Evolutionary conservation across 1,140 invertebrate species (phyloP).

Genomic region (Neodiprion fabricii): DNA sequence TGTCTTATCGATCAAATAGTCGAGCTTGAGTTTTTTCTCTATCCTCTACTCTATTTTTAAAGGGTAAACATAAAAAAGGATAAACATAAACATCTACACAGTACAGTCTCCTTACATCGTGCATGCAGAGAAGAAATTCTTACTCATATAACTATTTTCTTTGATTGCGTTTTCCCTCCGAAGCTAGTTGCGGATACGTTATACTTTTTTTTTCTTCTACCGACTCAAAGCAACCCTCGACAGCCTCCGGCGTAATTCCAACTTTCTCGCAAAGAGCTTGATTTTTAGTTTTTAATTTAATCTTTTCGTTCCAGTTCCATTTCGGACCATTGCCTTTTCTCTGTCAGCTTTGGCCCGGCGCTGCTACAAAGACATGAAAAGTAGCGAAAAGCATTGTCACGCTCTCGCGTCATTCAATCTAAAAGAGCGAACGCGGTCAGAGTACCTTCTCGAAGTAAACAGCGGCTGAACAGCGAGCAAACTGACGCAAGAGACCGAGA

Average conservation of each 20-base stretch:
- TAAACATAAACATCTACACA: too few relatives aligned
- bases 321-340: neutral
- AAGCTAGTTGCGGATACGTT: neutral
- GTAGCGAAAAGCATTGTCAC: neutral
- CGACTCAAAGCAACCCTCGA: neutral
- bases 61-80: too few relatives aligned
- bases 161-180: neutral
- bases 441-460: neutral
- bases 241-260: too few relatives aligned
- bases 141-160: too few relatives aligned
- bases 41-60: too few relatives aligned
- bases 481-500: too few relatives aligned
- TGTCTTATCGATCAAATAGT: too few relatives aligned
- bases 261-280: too few relatives aligned
- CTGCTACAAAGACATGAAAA: neutral
- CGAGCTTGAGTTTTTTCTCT: too few relatives aligned
- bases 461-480: neutral
- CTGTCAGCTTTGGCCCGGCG: neutral
- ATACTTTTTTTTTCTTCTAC: neutral
- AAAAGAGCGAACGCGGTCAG: neutral
- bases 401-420: conserved; percentile 2
- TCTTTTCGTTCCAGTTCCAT: neutral
- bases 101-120: too few relatives aligned
- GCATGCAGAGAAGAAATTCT: too few relatives aligned
- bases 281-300: neutral